Conservation (phyloP, 2,797 vertebrate genomes). For the Orientallactaga sibirica region DNA sequence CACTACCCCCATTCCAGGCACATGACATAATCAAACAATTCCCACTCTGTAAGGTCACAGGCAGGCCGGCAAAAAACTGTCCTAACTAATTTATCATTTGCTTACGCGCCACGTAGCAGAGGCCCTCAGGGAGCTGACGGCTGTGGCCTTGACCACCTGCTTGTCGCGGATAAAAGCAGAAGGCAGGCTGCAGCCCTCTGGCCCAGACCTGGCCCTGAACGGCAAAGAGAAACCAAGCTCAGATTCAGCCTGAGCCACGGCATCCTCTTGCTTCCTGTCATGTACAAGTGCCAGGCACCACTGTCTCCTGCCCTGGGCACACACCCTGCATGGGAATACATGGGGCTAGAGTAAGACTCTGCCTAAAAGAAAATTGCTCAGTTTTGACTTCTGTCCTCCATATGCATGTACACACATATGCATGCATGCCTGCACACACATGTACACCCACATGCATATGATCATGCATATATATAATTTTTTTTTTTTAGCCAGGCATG, state of each 20-base stretch:
- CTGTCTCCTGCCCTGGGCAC: neutral
- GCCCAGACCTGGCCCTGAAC: neutral
- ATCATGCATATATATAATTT: too few relatives aligned
- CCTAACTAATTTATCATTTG: constrained; percentile 2
- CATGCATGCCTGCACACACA: too few relatives aligned
- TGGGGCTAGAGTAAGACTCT: too few relatives aligned
- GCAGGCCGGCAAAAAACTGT: neutral
- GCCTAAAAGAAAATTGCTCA: too few relatives aligned
- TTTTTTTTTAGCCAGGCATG: too few relatives aligned
- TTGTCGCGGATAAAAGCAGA: neutral
- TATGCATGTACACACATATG: too few relatives aligned
- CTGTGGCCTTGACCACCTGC: neutral
- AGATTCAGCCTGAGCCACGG: too few relatives aligned
- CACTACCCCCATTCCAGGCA: too few relatives aligned
- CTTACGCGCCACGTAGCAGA: neutral
- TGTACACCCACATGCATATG: too few relatives aligned
- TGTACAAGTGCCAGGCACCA: too few relatives aligned
- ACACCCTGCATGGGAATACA: neutral
- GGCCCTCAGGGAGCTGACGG: neutral
- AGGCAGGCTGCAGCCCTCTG: neutral
- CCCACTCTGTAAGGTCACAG: neutral
- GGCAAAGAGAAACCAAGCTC: neutral
- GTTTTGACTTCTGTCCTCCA: too few relatives aligned
- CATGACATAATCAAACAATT: neutral
- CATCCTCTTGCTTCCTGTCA: neutral